Evolutionary conservation across 2,888 invertebrate species (phyloP), one percentile per base, ranked within the genome.

Genomic region (Diarsia mendica): DNA sequence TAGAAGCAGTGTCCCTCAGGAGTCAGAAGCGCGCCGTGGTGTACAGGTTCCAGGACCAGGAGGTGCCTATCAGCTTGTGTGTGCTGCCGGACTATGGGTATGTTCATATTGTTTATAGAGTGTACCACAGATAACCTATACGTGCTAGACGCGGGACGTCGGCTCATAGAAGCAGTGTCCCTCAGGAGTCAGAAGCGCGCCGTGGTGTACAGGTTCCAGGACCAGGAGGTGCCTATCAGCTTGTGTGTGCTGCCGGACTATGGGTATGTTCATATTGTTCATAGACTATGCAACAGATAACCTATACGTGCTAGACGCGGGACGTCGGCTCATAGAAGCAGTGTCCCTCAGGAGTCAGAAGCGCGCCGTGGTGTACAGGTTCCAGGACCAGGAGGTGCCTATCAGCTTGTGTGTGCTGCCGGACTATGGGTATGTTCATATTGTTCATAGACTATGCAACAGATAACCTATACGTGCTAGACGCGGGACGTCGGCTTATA

Each of bases 381-480:
- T 97, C 39, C 8, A 39, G 6, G 6, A 39, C 39, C 39, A 39
- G 39, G 39, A 8, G 39, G 6, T 39, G 39, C 39, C 8, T 39
- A 39, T 39, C 39, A 39, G 39, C 8, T 8, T 39, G 8, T 39
- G 8, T 11, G 90, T 98, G 0, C 92, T 98, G 75, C 97, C 98
- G 5, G 96, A 97, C 82, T 96, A 97, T 86, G 97, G 98, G 98
- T 98, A 93, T 90, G 91, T 85, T 6, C 13, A 6, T 55, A 53
- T 53, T 58, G 2, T 28, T 53, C n/a, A n/a, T 48, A 11, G n/a
- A 53, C 5, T 53, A 4, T 23, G 55, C 97, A 13, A 97, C 98
- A 0, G 97, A 98, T 79, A 97, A 97, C 83, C 92, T 99, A 0
- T 99, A 98, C 91, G 97, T 98, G 95, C 94, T 97, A 75, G 98